Evolutionary conservation across 2,113 vertebrate genomes (phyloP).

Genomic region (Oxyruncus cristatus): DNA sequence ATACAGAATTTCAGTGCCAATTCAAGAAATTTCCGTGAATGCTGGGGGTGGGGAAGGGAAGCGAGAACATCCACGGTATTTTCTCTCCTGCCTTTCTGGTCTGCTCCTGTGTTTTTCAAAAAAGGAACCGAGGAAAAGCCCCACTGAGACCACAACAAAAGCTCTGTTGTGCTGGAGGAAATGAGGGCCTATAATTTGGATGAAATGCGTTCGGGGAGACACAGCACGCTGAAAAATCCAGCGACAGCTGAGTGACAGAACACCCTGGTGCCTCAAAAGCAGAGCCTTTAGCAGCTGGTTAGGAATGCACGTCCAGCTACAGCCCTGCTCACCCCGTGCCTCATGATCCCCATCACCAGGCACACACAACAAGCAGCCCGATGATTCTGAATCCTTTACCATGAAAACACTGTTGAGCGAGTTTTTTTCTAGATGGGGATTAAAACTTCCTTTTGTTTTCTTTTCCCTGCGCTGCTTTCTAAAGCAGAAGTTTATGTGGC

Average conservation of each 20-base stretch:
- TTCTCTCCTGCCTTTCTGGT: neutral
- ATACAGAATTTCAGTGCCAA: neutral
- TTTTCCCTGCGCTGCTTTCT: neutral
- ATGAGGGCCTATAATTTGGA: constrained; percentile 42
- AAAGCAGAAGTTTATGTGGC: neutral
- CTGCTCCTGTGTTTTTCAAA: neutral
- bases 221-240: neutral
- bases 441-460: neutral
- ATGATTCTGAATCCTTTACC: neutral
- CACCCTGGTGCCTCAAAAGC: constrained; percentile 16
- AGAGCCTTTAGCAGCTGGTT: neutral
- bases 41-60: neutral
- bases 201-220: neutral
- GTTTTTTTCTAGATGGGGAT: neutral
- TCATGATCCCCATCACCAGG: neutral
- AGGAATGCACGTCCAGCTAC: constrained; percentile 9
- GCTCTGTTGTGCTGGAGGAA: constrained; percentile 55
- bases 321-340: neutral
- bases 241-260: neutral
- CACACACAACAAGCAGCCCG: neutral
- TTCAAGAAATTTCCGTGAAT: neutral
- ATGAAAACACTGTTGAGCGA: neutral
- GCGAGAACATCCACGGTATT: neutral
- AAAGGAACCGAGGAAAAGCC: constrained; percentile 53
- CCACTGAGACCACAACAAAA: constrained; percentile 57